Evolutionary conservation across 1,140 invertebrate genomes (phyloP).

Genomic region (Radopholus similis): DNA sequence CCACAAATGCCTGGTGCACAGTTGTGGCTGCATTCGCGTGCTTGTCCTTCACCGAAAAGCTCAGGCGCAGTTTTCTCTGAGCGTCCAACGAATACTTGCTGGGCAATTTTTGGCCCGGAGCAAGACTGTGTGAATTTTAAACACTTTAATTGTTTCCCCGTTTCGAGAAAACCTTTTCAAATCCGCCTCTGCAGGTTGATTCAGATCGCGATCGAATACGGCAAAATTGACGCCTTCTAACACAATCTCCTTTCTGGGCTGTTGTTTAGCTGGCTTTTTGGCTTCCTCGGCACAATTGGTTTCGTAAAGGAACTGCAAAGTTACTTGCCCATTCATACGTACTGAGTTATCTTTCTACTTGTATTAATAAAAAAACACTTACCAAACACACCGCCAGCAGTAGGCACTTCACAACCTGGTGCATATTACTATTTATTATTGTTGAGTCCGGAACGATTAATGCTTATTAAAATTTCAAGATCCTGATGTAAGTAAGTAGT

Average conservation of each 20-base stretch:
- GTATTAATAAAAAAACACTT: too few relatives aligned
- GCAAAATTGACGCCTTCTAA: slow-evolving; percentile 79
- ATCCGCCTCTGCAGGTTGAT: slow-evolving; percentile 72
- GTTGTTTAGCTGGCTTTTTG: too few relatives aligned
- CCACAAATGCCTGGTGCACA: slow-evolving; percentile 81
- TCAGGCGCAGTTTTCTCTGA: slow-evolving; percentile 80
- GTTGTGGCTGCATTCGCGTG: slow-evolving; percentile 68
- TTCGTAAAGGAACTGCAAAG: too few relatives aligned
- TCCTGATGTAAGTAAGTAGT: too few relatives aligned
- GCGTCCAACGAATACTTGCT: slow-evolving; percentile 73
- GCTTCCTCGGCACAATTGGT: too few relatives aligned
- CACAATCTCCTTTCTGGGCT: slow-evolving; percentile 65
- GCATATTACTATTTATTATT: too few relatives aligned
- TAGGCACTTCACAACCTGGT: too few relatives aligned
- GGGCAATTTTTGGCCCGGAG: slow-evolving; percentile 71
- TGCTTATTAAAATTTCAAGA: too few relatives aligned
- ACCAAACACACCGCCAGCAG: too few relatives aligned
- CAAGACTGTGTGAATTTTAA: slow-evolving; percentile 64
- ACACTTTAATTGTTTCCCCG: neutral
- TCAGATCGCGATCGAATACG: slow-evolving; percentile 82
- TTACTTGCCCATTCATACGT: too few relatives aligned
- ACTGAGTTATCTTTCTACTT: too few relatives aligned
- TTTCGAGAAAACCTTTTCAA: slow-evolving; percentile 7
- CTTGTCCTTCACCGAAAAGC: slow-evolving; percentile 75
- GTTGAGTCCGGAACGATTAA: too few relatives aligned